Conservation (phyloP, 2,888 invertebrate species). For the Sesia apiformis region DNA sequence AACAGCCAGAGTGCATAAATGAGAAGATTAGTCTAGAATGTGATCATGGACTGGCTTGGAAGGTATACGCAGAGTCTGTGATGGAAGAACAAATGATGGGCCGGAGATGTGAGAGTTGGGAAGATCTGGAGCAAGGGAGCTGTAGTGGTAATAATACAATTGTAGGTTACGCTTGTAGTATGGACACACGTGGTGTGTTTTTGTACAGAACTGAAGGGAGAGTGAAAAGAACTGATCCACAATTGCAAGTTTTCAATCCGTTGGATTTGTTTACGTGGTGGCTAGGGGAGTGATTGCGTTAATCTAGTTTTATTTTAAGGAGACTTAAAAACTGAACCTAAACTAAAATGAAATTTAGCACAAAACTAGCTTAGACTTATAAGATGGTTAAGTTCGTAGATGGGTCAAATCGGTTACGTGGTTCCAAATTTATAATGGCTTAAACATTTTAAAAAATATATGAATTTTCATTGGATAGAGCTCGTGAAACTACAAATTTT, state of each 20-base stretch:
- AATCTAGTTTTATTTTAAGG: background rate
- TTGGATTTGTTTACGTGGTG: conserved; percentile 22
- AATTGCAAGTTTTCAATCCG: conserved; percentile 28
- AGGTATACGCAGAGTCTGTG: conserved; percentile 39
- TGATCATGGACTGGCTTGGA: conserved; percentile 56
- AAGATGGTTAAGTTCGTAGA: no score
- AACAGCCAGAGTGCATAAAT: conserved; percentile 46
- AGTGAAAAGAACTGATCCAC: conserved; percentile 10
- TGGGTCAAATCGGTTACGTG: no score
- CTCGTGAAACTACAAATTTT: no score
- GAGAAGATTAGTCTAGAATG: conserved; percentile 44
- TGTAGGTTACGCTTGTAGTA: conserved; percentile 37
- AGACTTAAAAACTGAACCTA: background rate
- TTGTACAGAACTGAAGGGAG: conserved; percentile 25
- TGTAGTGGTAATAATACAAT: conserved; percentile 35
- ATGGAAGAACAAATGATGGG: conserved; percentile 26
- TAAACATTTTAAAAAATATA: no score
- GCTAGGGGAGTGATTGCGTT: background rate
- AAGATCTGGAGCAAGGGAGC: conserved; percentile 24
- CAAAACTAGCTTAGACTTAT: background rate
- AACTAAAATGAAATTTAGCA: background rate
- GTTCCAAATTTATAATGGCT: no score
- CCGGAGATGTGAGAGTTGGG: conserved; percentile 34
- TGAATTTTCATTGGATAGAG: no score
- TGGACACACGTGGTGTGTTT: conserved; percentile 32